A percentile compares a stretch with the other conserved stretches of the same genome.
Conservation (phyloP, 2,797 vertebrate species). For the Cephalopachus bancanus region DNA sequence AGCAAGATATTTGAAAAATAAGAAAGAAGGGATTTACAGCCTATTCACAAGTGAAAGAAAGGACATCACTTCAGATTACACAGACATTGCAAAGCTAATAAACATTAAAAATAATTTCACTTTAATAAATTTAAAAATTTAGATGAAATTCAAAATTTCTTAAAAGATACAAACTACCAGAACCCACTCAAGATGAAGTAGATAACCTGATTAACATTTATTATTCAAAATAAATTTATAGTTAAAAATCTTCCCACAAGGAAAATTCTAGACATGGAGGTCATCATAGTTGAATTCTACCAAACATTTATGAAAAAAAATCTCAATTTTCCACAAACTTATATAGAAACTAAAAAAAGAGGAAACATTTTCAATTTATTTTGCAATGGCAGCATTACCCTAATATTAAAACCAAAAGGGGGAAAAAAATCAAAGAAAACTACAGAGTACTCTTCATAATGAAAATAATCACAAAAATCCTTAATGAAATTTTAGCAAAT, state of each 20-base stretch:
- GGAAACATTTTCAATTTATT: background rate
- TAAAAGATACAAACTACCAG: background rate
- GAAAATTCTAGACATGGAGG: background rate
- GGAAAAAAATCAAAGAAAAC: background rate
- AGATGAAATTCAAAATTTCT: background rate
- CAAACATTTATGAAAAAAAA: background rate
- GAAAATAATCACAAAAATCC: background rate
- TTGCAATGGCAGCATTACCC: background rate
- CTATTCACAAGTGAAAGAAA: background rate
- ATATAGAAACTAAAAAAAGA: background rate
- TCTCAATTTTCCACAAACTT: background rate
- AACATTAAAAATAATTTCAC: background rate
- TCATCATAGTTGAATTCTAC: background rate
- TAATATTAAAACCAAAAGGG: background rate
- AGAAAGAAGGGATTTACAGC: background rate
- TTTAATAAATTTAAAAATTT: background rate
- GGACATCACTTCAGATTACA: background rate
- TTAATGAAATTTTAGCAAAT: background rate
- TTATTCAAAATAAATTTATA: background rate
- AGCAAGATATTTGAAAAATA: background rate
- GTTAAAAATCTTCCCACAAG: background rate
- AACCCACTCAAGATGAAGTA: background rate
- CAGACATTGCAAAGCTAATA: background rate
- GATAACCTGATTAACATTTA: background rate
- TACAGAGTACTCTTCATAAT: background rate